Evolutionary conservation across 2,888 invertebrate species (phyloP), one percentile per base, ranked within the genome.

Genomic region (Rhodophaea formosa): DNA sequence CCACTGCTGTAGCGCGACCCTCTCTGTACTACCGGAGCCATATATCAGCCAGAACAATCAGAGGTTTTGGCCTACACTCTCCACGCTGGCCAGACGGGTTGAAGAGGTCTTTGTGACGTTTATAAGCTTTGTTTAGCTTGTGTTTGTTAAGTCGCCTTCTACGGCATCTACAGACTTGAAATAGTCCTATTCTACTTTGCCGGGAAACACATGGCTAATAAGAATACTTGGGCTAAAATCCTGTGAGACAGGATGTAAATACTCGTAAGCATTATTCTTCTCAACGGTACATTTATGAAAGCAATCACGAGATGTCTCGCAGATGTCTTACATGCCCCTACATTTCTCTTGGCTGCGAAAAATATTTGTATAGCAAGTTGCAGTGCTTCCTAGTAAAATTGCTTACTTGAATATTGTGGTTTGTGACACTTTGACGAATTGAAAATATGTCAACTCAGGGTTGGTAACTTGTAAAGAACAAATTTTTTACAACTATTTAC

Each of bases 301-400:
- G 68, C 68, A 65, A 64, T 67, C 63, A 65, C 66, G 66, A 72
- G 67, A 79, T 78, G 69, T 68, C 61, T 57, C 59, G 61, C 59
- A 42, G 39, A 39, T 39, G 39, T 39, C 39, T 39, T 32, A 29
- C 15, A 51, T 51, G 43, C 17, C 43, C 29, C 17, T 39, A 14
- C 16, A 42, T 15, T 23, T 17, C n/a, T n/a, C 16, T 42, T 8
- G 23, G 46, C 23, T 46, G 8, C 10, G 49, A 39, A 39, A 17
- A 17, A 51, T 39, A 51, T 51, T 51, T 51, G 51, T 35, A 12
- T 16, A 35, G 51, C 17, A 51, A 51, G 35, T 51, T 51, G 51
- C 51, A 51, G 35, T 51, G 30, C 51, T 10, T 39, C 51, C 12
- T 16, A 51, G 1, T 17, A 35, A 35, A 39, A 51, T 51, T 51